A percentile compares a stretch with the other conserved stretches of the same genome.
Conservation (phyloP, 1,140 invertebrate species). For the Pachypsylla venusta region DNA sequence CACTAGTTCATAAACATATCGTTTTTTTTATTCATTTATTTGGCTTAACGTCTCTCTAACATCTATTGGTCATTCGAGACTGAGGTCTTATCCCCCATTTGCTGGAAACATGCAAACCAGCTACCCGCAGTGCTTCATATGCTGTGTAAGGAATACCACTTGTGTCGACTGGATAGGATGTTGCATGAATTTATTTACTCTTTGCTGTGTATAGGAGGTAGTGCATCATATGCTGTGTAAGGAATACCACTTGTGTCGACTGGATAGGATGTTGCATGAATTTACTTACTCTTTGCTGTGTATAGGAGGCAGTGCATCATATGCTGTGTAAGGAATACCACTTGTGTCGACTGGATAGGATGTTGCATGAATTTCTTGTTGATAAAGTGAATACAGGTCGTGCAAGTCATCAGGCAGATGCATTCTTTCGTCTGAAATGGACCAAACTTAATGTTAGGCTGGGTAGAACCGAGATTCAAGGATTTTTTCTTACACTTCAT, state of each 20-base stretch:
- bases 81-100: too few relatives aligned
- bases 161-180: slow-evolving; percentile 42
- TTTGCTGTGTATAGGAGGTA: slow-evolving; percentile 33
- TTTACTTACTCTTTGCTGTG: slow-evolving; percentile 34
- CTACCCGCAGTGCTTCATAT: slow-evolving; percentile 34
- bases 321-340: slow-evolving; percentile 28
- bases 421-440: slow-evolving; percentile 46
- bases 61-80: too few relatives aligned
- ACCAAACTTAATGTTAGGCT: too few relatives aligned
- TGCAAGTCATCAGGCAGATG: slow-evolving; percentile 58
- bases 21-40: too few relatives aligned
- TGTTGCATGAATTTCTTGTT: slow-evolving; percentile 64
- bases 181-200: slow-evolving; percentile 46
- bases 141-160: slow-evolving; percentile 30
- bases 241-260: slow-evolving; percentile 32
- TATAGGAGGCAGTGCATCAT: slow-evolving; percentile 34
- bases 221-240: slow-evolving; percentile 30
- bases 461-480: too few relatives aligned
- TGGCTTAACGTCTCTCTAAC: too few relatives aligned
- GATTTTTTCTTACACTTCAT: too few relatives aligned
- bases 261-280: slow-evolving; percentile 55
- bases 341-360: slow-evolving; percentile 41
- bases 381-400: slow-evolving; percentile 71
- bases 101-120: too few relatives aligned
- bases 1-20: too few relatives aligned